Base-by-base conservation (phyloP, 2,797 vertebrate species). In the Ctenochaetus hawaiiensis region DNA sequence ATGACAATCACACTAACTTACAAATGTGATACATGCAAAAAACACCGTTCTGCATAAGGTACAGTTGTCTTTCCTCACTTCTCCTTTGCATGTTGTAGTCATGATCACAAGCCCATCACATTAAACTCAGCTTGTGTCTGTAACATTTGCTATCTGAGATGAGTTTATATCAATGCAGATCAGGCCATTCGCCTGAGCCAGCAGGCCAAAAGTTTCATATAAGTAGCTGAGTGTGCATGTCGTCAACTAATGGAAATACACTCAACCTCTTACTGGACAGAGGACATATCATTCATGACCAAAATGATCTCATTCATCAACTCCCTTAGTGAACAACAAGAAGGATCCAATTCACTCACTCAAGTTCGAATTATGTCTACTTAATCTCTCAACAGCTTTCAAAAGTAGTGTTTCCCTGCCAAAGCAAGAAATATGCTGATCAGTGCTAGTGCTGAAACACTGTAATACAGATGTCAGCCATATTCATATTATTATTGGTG, bases 381-480 rank as follows among this genome's bases (percentile, higher is more conserved):
- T 61, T 52, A 13, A 69, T 69, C 73, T 26, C 49, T 69, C 54
- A 59, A 34, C 60, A 47, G 48, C 18, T 8, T 39, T 56, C 18
- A 63, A 62, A 20, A 30, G 4, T 49, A 64, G 22, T 16, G 7
- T 52, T 34, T 47, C 30, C 39, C 60, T 74, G 67, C 67, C 43
- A 60, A 59, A 67, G 22, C 39, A 59, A 79, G 18, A 51, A 58
- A 61, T 9, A 58, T 20, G 34, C 34, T 59, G 47, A 77, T 65
- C n/a, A 30, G 45, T 1, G 1, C 62, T 39, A 13, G 34, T n/a
- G 59, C 13, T 70, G 52, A 74, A 48, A 34, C 39, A 47, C 20
- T 20, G 20, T 20, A 43, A 63, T 26, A 47, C 51, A 75, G 59
- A 37, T 57, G 58, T 70, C 60, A 41, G 26, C 68, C 67, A 30